Percentiles rank a stretch among this genome's conserved stretches.
phyloP scores from a whole-genome alignment of 2,797 vertebrate genomes.

The Lophotriccus pileatus region DNA sequence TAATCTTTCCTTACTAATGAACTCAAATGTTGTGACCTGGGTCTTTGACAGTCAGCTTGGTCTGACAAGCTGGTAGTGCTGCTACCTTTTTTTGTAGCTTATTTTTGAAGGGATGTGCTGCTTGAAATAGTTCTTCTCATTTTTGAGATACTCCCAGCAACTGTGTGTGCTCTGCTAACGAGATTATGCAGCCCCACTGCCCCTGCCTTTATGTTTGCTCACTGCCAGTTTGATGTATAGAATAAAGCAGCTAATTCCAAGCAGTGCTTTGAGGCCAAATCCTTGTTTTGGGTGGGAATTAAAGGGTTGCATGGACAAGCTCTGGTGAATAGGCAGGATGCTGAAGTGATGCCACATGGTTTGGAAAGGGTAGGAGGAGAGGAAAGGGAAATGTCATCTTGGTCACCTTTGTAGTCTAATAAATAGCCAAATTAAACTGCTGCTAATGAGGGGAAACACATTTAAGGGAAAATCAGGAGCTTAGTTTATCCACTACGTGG shows the following conservation, averaged over 20 bases:
- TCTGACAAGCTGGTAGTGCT: background rate
- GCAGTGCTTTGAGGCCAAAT: background rate
- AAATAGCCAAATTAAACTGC: background rate
- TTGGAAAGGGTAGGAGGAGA: background rate
- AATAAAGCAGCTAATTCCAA: background rate
- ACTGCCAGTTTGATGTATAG: background rate
- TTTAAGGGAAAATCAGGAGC: background rate
- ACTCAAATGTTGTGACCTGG: background rate
- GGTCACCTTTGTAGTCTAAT: background rate
- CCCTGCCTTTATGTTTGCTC: background rate
- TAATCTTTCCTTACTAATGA: background rate
- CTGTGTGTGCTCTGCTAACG: background rate
- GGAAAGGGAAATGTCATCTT: accelerated
- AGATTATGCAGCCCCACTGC: background rate
- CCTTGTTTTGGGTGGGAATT: background rate
- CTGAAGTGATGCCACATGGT: accelerated
- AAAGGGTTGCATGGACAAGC: background rate
- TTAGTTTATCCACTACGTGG: background rate
- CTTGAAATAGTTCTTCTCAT: background rate
- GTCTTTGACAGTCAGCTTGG: background rate
- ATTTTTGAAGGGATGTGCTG: background rate
- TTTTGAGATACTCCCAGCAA: background rate
- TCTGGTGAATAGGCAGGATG: background rate
- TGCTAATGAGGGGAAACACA: background rate
- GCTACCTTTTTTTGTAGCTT: background rate